Evolutionary conservation across 2,888 invertebrate genomes (phyloP), one percentile per base, ranked within the genome.

Genomic region (Dioctria linearis): DNA sequence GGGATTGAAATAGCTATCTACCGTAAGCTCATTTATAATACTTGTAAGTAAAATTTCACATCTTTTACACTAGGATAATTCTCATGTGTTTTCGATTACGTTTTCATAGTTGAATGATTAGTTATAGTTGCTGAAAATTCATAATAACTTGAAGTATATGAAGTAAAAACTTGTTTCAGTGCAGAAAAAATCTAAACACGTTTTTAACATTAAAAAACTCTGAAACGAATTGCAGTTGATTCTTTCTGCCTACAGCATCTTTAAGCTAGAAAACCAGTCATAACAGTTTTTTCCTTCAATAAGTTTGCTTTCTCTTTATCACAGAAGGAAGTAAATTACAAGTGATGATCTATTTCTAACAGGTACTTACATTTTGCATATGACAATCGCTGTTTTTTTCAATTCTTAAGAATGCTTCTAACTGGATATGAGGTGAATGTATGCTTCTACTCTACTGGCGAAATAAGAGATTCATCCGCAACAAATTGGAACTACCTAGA

Each of bases 401-500:
- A 5, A 46, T 6, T 46, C 5, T 8, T 8, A 46, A 5, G 5
- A 6, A 6, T 5, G 5, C 46, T 8, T 46, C 5, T 46, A 6
- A 5, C 8, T 5, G 5, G 5, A 8, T 46, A 46, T 46, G 5
- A 46, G 5, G 5, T 8, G 46, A 46, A 8, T 46, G 8, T 5
- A 46, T 5, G 5, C 5, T 46, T 8, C 46, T 2, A 46, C 2
- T 46, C 46, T 46, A 25, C 25, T 46, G 5, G 46, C 8, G 46
- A 46, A 6, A 46, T 8, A 46, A 46, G 25, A 25, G 25, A 25
- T 6, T 46, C 46, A 46, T 46, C 5, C n/a, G 43, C 59, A 42
- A 42, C 46, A 63, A 63, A 76, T 76, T 46, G 49, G 54, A 46
- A 63, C 76, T 76, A 76, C 76, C 76, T 76, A 76, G 76, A 76